Conservation (phyloP, 2,113 vertebrate species). For the Lagopus muta region DNA sequence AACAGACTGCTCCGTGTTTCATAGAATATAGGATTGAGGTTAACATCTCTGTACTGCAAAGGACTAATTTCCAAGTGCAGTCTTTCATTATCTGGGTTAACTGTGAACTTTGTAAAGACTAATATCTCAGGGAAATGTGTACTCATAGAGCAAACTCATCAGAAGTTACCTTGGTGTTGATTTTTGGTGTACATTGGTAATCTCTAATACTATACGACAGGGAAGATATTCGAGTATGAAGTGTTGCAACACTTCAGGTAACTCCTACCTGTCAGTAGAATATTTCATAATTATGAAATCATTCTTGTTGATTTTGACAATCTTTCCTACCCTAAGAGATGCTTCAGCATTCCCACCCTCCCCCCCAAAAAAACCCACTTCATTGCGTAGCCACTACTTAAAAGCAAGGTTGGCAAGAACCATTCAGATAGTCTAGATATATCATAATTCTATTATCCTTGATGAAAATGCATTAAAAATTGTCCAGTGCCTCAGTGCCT, state of each 20-base stretch:
- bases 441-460: not conserved
- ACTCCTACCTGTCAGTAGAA: not conserved
- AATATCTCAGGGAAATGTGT: not conserved
- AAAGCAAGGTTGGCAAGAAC: not conserved
- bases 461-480: not conserved
- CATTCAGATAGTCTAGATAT: not conserved
- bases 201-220: not conserved
- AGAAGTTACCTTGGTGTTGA: not conserved
- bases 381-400: not conserved
- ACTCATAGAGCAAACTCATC: not conserved
- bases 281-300: not conserved
- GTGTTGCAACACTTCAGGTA: not conserved
- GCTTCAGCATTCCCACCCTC: too few species aligned
- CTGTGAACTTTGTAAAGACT: not conserved
- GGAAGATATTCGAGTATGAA: not conserved
- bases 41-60: not conserved
- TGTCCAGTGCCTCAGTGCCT: too few species aligned
- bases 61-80: not conserved
- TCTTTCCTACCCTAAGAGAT: too few species aligned
- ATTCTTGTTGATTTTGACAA: not conserved
- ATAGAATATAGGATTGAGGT: accelerated
- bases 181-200: not conserved
- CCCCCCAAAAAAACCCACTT: not conserved
- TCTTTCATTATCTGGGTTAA: not conserved
- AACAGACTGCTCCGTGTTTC: not conserved